phyloP scores from a whole-genome alignment of 2,797 vertebrate species.

The Mormyrus proboscirostris region DNA sequence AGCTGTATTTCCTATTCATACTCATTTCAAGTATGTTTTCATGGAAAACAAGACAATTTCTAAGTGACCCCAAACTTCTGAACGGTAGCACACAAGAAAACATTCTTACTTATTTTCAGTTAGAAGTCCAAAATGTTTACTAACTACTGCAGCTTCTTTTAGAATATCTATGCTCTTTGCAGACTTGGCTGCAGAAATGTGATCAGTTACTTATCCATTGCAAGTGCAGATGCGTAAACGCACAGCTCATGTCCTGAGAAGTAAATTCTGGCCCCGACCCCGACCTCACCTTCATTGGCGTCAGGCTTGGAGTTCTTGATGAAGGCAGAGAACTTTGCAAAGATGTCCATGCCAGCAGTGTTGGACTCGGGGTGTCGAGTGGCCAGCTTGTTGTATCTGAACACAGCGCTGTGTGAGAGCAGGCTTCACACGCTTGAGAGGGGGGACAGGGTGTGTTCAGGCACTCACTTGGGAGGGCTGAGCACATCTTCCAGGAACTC shows the following conservation, averaged over 20 bases:
- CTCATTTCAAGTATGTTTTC: too few species aligned
- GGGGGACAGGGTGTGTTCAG: background rate
- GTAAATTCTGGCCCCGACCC: background rate
- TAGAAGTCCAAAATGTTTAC: background rate
- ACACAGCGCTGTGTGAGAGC: constrained; percentile 1
- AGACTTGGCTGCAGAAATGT: background rate
- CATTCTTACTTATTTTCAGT: background rate
- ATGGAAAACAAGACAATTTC: too few species aligned
- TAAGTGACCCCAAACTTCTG: too few species aligned
- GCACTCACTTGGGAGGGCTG: constrained; percentile 90
- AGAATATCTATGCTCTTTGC: background rate
- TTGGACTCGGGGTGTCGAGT: constrained; percentile 94
- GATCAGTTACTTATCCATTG: background rate
- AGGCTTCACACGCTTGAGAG: background rate
- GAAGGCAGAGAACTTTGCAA: constrained; percentile 95
- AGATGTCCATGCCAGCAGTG: constrained; percentile 96
- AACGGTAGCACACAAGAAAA: background rate
- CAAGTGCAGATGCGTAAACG: background rate
- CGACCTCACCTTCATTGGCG: constrained; percentile 80
- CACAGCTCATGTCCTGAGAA: background rate
- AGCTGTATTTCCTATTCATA: too few species aligned
- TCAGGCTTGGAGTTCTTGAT: constrained; percentile 98
- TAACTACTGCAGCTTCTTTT: background rate
- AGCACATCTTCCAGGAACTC: constrained; percentile 96
- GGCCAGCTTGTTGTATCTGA: constrained; percentile 84